Evolutionary conservation across 1,140 invertebrate species (phyloP), one percentile per base, ranked within the genome.

Genomic region (Trissolcus basalis): DNA sequence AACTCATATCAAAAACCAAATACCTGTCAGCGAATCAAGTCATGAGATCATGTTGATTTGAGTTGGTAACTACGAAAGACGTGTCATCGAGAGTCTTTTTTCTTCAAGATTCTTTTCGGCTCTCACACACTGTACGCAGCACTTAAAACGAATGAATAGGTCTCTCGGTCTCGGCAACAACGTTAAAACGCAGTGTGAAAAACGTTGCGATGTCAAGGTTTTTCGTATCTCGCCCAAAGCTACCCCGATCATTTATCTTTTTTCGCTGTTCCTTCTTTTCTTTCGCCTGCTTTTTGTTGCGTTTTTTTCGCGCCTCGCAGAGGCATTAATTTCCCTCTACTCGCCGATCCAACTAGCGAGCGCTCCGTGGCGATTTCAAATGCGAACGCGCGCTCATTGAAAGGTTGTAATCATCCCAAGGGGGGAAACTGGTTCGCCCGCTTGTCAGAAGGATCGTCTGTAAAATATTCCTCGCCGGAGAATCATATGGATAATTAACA

Each of bases 71-170:
- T 39, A 11, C 56, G 41, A 50, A 61, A 65, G 47, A 63, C 39
- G 36, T 39, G 19, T 27, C 19, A 54, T 63, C 50, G 63, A 68
- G 63, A 59, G 71, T 77, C 67, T 54, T 69, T 75, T 63, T 35
- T 53, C 59, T 51, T 19, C 58, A 59, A 61, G 72, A 58, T 41
- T 64, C 59, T 50, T 61, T 47, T n/a, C n/a, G n/a, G n/a, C 50
- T 39, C 36, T 39, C 9, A 4, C 9, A 8, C n/a, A n/a, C 3
- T 3, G 36, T n/a, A 39, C 63, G 47, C 49, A 69, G 64, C 65
- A 76, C 61, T 72, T 64, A 72, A 72, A 77, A 72, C 64, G 64
- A 72, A 77, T 77, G 75, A 77, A 77, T 77, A 69, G 69, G 65
- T 78, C 59, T 48, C 68, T 27, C 64, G 69, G 65, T 78, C 59